Evolutionary conservation across 2,797 vertebrate genomes (phyloP).

Genomic region (Epinephelus awoara): DNA sequence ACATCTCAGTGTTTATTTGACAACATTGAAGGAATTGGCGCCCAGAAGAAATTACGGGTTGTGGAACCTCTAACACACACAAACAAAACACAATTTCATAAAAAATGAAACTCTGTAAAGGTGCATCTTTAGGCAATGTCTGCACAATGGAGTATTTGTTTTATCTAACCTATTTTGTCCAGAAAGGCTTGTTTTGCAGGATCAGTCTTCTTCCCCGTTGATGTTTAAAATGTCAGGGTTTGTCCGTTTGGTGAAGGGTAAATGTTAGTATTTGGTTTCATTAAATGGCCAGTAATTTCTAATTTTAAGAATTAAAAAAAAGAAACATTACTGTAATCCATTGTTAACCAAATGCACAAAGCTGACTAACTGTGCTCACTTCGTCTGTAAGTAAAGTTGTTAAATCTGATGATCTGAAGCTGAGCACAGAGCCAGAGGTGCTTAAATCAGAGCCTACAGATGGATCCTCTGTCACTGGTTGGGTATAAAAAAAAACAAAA

Average conservation of each 20-base stretch:
- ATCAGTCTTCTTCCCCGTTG: not conserved
- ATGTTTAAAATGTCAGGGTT: slow-evolving; percentile 1
- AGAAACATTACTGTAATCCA: not conserved
- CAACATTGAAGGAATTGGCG: slow-evolving; percentile 19
- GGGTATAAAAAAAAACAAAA: not conserved
- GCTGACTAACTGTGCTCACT: not conserved
- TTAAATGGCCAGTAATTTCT: not conserved
- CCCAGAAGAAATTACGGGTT: slow-evolving; percentile 29
- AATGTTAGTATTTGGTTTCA: not conserved
- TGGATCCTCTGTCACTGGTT: not conserved
- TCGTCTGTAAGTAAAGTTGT: not conserved
- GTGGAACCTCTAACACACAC: slow-evolving; percentile 4
- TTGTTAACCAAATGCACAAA: not conserved
- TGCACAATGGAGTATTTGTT: not conserved
- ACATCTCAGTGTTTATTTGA: slow-evolving; percentile 15
- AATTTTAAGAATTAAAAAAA: not conserved
- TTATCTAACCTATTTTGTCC: not conserved
- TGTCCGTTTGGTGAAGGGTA: not conserved
- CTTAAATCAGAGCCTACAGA: too few species aligned
- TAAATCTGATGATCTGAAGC: not conserved
- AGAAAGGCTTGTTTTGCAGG: not conserved
- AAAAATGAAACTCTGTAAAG: not conserved
- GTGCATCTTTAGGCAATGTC: not conserved
- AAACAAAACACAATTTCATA: slow-evolving; percentile 19
- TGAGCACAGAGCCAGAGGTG: not conserved